A percentile compares a stretch with the other conserved stretches of the same genome.
phyloP scores from a whole-genome alignment of 2,888 invertebrate species.

The Physocephala rufipes region DNA sequence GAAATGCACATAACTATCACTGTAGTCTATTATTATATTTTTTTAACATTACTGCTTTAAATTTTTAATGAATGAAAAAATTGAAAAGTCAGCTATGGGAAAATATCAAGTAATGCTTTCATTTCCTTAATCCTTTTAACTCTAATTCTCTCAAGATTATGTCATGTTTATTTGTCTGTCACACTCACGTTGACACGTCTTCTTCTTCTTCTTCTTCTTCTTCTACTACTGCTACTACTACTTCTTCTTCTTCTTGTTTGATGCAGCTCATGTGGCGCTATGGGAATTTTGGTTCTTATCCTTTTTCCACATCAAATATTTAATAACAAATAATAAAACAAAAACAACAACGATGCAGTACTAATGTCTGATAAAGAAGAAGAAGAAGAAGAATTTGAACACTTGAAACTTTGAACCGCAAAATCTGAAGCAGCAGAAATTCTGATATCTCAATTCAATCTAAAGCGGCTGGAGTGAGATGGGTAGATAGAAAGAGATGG shows the following conservation, averaged over 20 bases:
- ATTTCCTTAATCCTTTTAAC: too few relatives aligned
- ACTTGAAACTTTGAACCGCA: constrained; percentile 34
- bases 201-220: too few relatives aligned
- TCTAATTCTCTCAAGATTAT: too few relatives aligned
- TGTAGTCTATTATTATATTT: too few relatives aligned
- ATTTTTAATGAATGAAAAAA: too few relatives aligned
- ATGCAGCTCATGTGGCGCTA: constrained; percentile 18
- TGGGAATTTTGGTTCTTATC: constrained; percentile 29
- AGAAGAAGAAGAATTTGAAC: constrained; percentile 14
- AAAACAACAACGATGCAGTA: background rate
- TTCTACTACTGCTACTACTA: too few relatives aligned
- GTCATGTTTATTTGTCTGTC: too few relatives aligned
- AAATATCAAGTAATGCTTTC: too few relatives aligned
- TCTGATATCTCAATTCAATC: background rate
- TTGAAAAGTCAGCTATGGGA: too few relatives aligned
- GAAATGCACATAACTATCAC: too few relatives aligned
- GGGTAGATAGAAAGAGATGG: background rate
- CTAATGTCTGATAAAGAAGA: background rate
- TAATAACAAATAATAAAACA: background rate
- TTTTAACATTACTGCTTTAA: too few relatives aligned
- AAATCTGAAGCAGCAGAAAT: constrained; percentile 9
- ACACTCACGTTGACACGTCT: background rate
- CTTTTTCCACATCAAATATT: constrained; percentile 27
- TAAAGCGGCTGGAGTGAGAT: background rate
- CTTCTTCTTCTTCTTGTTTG: background rate